Evolutionary conservation across 2,888 invertebrate genomes (phyloP), one percentile per base, ranked within the genome.

Genomic region (Protophormia terraenovae): DNA sequence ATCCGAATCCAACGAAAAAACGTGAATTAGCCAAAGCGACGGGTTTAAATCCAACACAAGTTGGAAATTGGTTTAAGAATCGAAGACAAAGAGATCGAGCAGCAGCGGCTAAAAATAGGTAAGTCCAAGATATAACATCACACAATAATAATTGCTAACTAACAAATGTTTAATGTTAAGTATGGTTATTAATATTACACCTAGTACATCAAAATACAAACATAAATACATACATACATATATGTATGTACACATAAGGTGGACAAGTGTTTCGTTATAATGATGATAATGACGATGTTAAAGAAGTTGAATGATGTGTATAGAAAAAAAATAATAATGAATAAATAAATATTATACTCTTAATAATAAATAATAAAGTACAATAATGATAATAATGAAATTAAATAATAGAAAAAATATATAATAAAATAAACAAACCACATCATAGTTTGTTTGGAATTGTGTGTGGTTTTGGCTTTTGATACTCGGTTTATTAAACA

Each of bases 61-160:
- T 98, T 84, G 97, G 97, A 75, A 98, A 97, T 93, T 97, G 97
- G 97, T 97, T 97, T 94, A 97, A 97, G 92, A 97, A 97, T 93
- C 94, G 97, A 84, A 93, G 97, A 89, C 97, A 97, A 91, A 93
- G 97, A 87, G 97, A 97, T 93, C 93, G 97, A 87, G 97, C 97
- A 22, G 97, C 97, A 19, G 97, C 98, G 78, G 98, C 98, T 87
- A 99, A 99, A 94, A 99, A 99, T 94, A 96, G 98, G 96, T 98
- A 94, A 93, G 96, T 89, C 3, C 14, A 4, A 5, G 5, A 55
- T n/a, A 41, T 14, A 24, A 27, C 1, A 10, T 45, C 24, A 19
- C 16, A 38, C 4, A 60, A 24, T n/a, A n/a, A n/a, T n/a, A n/a
- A n/a, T n/a, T n/a, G n/a, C n/a, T n/a, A 14, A 24, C 14, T 8